Conservation (phyloP, 2,888 invertebrate genomes). For the Ectobius pallidus region DNA sequence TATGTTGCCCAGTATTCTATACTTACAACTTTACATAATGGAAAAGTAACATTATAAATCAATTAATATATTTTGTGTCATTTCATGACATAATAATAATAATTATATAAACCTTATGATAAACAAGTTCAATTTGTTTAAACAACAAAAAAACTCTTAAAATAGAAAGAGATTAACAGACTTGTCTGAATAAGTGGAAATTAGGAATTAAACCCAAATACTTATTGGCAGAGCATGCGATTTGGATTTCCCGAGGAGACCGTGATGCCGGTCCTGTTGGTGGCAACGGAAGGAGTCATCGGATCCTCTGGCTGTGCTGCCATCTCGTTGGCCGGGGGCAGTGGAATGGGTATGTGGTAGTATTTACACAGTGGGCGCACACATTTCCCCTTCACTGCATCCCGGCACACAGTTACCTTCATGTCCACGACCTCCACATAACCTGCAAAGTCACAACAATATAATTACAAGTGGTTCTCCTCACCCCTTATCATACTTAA, state of each 20-base stretch:
- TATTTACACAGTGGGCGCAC: slow-evolving; percentile 94
- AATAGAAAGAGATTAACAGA: slow-evolving; percentile 35
- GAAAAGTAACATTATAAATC: slow-evolving; percentile 44
- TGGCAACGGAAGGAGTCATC: slow-evolving; percentile 46
- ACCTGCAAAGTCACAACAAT: slow-evolving; percentile 68
- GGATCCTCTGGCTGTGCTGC: slow-evolving; percentile 58
- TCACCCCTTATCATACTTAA: too few relatives aligned
- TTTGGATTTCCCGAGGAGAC: slow-evolving; percentile 55
- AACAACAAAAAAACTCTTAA: slow-evolving; percentile 41
- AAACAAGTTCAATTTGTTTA: slow-evolving; percentile 43
- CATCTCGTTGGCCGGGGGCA: slow-evolving; percentile 83
- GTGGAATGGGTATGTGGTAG: slow-evolving; percentile 93
- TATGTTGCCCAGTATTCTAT: slow-evolving; percentile 33
- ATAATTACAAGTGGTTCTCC: background rate
- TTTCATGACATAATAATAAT: slow-evolving; percentile 55
- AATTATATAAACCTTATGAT: slow-evolving; percentile 37
- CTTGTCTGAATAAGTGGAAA: slow-evolving; percentile 35
- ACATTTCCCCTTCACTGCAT: slow-evolving; percentile 93
- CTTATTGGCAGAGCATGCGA: slow-evolving; percentile 40
- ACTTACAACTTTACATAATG: slow-evolving; percentile 39
- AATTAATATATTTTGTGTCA: slow-evolving; percentile 52
- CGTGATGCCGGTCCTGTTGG: slow-evolving; percentile 50
- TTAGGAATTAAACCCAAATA: slow-evolving; percentile 42
- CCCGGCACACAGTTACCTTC: slow-evolving; percentile 95
- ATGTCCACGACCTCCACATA: slow-evolving; percentile 95